Percentiles rank a stretch among this genome's conserved stretches.
phyloP scores from a whole-genome alignment of 2,888 invertebrate genomes.

The Lithodes maja region DNA sequence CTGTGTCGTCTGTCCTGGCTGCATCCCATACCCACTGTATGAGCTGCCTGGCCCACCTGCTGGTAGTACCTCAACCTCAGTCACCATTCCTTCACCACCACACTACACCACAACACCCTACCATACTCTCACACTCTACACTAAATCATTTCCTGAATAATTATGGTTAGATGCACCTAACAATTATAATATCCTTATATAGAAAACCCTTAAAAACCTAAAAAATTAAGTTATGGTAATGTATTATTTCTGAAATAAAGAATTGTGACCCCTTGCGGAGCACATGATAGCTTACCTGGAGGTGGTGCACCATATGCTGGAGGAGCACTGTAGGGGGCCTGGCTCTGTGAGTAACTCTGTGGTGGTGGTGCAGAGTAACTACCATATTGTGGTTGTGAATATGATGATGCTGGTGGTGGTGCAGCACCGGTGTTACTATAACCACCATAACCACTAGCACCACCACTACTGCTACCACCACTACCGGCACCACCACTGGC shows the following conservation, averaged over 20 bases:
- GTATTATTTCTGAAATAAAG: background rate
- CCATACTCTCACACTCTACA: constrained; percentile 5
- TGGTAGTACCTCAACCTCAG: constrained; percentile 59
- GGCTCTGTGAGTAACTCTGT: constrained; percentile 57
- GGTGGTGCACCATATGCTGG: constrained; percentile 56
- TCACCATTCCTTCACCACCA: constrained; percentile 31
- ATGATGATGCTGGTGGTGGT: constrained; percentile 53
- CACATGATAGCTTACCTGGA: constrained; percentile 36
- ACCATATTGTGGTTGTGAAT: constrained; percentile 60
- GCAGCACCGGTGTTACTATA: constrained; percentile 52
- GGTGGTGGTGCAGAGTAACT: constrained; percentile 66
- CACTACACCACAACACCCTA: background rate
- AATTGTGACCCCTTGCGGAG: background rate
- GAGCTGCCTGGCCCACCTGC: constrained; percentile 62
- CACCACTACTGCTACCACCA: constrained; percentile 43
- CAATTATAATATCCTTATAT: background rate
- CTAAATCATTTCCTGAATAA: background rate
- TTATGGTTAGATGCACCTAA: background rate
- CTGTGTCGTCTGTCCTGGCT: background rate
- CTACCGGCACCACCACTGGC: constrained; percentile 45
- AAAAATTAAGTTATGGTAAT: background rate
- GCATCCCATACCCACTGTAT: constrained; percentile 63
- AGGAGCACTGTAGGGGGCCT: constrained; percentile 55
- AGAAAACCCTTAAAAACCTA: background rate
- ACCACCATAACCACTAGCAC: constrained; percentile 47